Evolutionary conservation across 2,888 invertebrate genomes (phyloP).

Genomic region (Pristionchus japonicus): DNA sequence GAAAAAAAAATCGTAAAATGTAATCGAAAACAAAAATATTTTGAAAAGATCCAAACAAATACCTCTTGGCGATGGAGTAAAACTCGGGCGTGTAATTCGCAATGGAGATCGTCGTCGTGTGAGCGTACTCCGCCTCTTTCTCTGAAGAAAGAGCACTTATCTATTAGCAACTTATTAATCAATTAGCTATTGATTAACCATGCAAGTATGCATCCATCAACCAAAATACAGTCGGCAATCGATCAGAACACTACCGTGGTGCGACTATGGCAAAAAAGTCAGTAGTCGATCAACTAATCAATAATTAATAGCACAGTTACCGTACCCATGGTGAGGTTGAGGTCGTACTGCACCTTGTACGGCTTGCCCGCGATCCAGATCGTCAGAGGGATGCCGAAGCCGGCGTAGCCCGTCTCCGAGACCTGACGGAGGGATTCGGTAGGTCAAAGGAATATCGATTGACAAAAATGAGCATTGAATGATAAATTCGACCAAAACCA

Average conservation of each 20-base stretch:
- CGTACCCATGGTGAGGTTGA: slow-evolving; percentile 38
- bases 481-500: too few relatives aligned
- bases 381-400: background rate
- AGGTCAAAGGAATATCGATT: too few relatives aligned
- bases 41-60: too few relatives aligned
- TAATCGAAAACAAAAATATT: too few relatives aligned
- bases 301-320: background rate
- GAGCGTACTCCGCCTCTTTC: background rate
- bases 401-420: slow-evolving; percentile 41
- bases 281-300: background rate
- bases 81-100: slow-evolving; percentile 2
- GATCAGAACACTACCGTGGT: too few relatives aligned
- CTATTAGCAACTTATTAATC: background rate
- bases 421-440: background rate
- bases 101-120: background rate
- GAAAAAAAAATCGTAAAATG: too few relatives aligned
- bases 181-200: background rate
- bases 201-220: too few relatives aligned
- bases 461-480: too few relatives aligned
- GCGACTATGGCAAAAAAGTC: background rate
- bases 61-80: slow-evolving; percentile 13
- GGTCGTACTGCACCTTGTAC: slow-evolving; percentile 29
- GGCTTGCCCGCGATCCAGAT: background rate
- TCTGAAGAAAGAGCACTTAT: background rate
- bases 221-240: too few relatives aligned